Conservation (phyloP, 2,888 invertebrate genomes). For the Bruchidius siliquastri region DNA sequence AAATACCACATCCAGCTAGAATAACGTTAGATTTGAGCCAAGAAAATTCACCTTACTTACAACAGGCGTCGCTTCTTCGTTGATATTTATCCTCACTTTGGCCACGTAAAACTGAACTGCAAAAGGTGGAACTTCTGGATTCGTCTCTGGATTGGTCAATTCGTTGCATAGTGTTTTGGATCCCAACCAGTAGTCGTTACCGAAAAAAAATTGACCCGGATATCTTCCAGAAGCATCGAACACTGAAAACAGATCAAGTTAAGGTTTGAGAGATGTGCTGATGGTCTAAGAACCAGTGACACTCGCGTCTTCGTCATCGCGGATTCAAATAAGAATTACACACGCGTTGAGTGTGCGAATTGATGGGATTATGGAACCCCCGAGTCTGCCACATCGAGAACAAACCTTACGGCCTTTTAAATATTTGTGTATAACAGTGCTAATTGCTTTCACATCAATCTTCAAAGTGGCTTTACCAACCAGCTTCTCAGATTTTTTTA, state of each 20-base stretch:
- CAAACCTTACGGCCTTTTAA: too few relatives aligned
- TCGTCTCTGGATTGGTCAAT: conserved; percentile 53
- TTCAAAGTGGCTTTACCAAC: too few relatives aligned
- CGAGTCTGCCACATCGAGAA: too few relatives aligned
- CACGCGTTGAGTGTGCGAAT: too few relatives aligned
- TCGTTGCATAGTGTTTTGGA: conserved; percentile 67
- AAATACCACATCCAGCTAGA: too few relatives aligned
- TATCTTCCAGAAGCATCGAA: conserved; percentile 78
- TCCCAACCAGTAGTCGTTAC: conserved; percentile 79
- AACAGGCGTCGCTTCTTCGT: conserved; percentile 40
- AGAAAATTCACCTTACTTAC: conserved; percentile 31
- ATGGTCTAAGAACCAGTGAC: too few relatives aligned
- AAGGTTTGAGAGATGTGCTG: too few relatives aligned
- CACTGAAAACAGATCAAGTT: conserved; percentile 54
- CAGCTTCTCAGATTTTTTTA: background rate
- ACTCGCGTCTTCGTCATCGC: too few relatives aligned
- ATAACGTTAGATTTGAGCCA: background rate
- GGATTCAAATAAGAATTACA: too few relatives aligned
- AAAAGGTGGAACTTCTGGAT: conserved; percentile 57
- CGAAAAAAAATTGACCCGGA: conserved; percentile 70
- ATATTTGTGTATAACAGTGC: too few relatives aligned
- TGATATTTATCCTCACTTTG: conserved; percentile 43
- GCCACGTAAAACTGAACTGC: conserved; percentile 59
- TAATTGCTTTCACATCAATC: too few relatives aligned
- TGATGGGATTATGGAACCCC: too few relatives aligned